Conservation (phyloP, 1,140 invertebrate species). For the Oryzaephilus surinamensis region DNA sequence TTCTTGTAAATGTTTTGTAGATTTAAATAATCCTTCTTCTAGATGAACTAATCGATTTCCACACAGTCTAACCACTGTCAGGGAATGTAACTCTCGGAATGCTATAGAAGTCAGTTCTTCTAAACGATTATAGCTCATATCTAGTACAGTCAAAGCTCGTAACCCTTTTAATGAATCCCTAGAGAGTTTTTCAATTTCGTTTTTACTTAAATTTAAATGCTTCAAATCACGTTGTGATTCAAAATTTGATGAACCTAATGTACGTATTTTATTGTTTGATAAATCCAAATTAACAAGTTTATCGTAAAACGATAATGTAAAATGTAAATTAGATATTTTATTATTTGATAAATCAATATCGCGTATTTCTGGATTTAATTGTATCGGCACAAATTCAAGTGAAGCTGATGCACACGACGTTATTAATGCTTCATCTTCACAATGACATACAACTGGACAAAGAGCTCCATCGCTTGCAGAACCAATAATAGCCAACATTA, state of each 20-base stretch:
- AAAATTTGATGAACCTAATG: conserved; percentile 69
- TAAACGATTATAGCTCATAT: conserved; percentile 69
- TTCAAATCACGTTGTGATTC: conserved; percentile 58
- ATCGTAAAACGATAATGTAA: conserved; percentile 67
- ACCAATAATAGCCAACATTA: conserved; percentile 31
- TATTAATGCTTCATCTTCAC: conserved; percentile 64
- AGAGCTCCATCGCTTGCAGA: conserved; percentile 43
- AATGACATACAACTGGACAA: conserved; percentile 69
- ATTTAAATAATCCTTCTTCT: conserved; percentile 57
- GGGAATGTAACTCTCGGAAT: conserved; percentile 57
- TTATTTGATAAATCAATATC: conserved; percentile 68
- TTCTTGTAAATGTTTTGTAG: conserved; percentile 54
- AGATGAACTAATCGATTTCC: conserved; percentile 64
- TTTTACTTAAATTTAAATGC: conserved; percentile 64
- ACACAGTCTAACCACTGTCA: conserved; percentile 63
- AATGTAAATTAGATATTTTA: conserved; percentile 57
- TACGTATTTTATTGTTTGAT: conserved; percentile 67
- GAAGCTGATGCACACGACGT: conserved; percentile 63
- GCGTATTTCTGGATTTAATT: conserved; percentile 72
- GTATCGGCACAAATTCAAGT: conserved; percentile 75
- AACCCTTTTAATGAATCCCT: conserved; percentile 69
- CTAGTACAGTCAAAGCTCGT: conserved; percentile 50
- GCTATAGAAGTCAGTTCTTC: conserved; percentile 55
- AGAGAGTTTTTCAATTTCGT: conserved; percentile 54
- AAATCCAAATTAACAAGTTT: conserved; percentile 66